Percentiles rank a stretch among this genome's conserved stretches.
Evolutionary conservation across 2,113 vertebrate species (phyloP).

Genomic region (Chauna torquata): DNA sequence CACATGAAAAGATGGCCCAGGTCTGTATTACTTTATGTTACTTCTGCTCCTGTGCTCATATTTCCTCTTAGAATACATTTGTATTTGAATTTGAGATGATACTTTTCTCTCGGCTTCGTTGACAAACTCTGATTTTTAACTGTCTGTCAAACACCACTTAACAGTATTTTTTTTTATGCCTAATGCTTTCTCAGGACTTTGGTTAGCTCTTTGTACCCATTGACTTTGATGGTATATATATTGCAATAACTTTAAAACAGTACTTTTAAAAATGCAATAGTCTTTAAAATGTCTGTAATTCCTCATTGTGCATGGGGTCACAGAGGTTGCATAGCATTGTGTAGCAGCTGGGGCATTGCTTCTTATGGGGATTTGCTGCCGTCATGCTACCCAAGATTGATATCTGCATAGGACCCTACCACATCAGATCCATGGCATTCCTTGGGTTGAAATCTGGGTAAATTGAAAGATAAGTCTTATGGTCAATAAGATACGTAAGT

Average conservation of each 20-base stretch:
- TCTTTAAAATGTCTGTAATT: neutral
- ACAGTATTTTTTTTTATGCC: neutral
- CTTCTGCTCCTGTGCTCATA: neutral
- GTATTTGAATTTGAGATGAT: neutral
- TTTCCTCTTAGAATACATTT: neutral
- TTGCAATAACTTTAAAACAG: neutral
- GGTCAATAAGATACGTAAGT: neutral
- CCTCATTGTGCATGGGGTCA: neutral
- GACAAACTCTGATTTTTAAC: neutral
- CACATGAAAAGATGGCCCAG: neutral
- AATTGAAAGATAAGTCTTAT: neutral
- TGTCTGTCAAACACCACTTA: neutral
- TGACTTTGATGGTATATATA: neutral
- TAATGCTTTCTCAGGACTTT: neutral
- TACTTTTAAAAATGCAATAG: neutral
- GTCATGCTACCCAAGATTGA: neutral
- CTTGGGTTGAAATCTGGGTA: neutral
- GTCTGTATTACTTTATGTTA: neutral
- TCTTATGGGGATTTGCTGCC: neutral
- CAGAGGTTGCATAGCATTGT: neutral
- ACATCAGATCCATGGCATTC: neutral
- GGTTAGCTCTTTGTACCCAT: neutral
- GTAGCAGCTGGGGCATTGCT: neutral
- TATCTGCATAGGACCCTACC: rapidly evolving
- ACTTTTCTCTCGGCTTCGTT: neutral